Evolutionary conservation across 2,888 invertebrate species (phyloP), one percentile per base, ranked within the genome.

Genomic region (Gerris lacustris): DNA sequence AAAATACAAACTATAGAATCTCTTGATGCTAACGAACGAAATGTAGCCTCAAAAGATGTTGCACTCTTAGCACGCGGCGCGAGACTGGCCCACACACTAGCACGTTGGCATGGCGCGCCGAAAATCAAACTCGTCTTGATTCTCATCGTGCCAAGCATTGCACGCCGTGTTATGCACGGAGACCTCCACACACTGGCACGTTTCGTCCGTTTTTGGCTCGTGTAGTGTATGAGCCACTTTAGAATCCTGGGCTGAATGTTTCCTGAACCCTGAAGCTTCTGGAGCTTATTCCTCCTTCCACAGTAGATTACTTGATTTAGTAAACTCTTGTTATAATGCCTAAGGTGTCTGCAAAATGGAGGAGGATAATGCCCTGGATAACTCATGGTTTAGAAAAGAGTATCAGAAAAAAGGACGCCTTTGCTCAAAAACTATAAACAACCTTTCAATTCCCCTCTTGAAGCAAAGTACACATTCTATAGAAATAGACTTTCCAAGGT

Each of bases 291-390:
- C 31, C 17, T 69, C 6, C 31, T 64, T 6, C 44, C 45, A n/a
- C 64, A 69, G 15, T 69, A 64, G 15, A n/a, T 64, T 18, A 64
- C 66, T 43, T 44, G 64, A 67, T 67, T 63, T 67, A 67, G 70
- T 45, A 47, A 5, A 47, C 44, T 15, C 47, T 7, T 47, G 47
- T 47, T 47, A 47, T 47, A 47, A 47, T 47, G 6, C 47, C 43
- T 45, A 68, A 68, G n/a, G 44, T 44, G n/a, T 68, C 45, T 43
- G 17, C 15, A 31, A 45, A 67, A 47, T 31, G 15, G 11, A 70
- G 66, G 31, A 70, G 67, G 44, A n/a, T 70, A 5, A 70, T 47
- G 43, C 67, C 67, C 43, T 70, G 70, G 67, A 67, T 70, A 9
- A 45, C 70, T 45, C 7, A 6, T 17, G 70, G 66, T 9, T 67